Evolutionary conservation across 2,888 invertebrate species (phyloP).

Genomic region (Ashinkailepas kermadecensis): DNA sequence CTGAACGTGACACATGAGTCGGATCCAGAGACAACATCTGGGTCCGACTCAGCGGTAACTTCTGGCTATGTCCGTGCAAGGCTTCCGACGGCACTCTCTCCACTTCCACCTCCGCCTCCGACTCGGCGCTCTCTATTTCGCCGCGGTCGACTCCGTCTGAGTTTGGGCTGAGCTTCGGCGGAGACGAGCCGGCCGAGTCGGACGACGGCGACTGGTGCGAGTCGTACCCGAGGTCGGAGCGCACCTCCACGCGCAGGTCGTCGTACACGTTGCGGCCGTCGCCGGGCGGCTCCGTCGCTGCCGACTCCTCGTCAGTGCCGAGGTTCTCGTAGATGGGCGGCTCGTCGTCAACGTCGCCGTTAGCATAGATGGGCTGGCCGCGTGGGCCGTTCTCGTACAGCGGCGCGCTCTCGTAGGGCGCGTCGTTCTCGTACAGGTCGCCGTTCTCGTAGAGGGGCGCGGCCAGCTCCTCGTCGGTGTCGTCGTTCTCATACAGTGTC

Average conservation of each 20-base stretch:
- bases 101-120: not conserved
- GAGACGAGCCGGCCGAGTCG: not conserved
- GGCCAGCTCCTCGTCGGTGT: not conserved
- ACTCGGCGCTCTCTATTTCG: not conserved
- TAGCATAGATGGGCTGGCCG: not conserved
- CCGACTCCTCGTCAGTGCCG: not conserved
- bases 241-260: not conserved
- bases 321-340: conserved; percentile 16
- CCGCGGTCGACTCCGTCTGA: not conserved
- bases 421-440: not conserved
- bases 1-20: no score
- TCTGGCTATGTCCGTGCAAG: no score
- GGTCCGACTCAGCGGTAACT: no score
- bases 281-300: no score
- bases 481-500: conserved; percentile 8
- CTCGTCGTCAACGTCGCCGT: not conserved
- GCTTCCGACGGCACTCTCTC: not conserved
- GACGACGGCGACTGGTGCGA: conserved; percentile 12
- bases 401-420: not conserved
- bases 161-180: not conserved
- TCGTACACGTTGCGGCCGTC: not conserved
- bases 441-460: conserved; percentile 8
- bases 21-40: no score
- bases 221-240: conserved; percentile 3
- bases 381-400: not conserved